Percentiles rank a stretch among this genome's conserved stretches.
Conservation (phyloP, 2,888 invertebrate species). For the Hedya salicella region DNA sequence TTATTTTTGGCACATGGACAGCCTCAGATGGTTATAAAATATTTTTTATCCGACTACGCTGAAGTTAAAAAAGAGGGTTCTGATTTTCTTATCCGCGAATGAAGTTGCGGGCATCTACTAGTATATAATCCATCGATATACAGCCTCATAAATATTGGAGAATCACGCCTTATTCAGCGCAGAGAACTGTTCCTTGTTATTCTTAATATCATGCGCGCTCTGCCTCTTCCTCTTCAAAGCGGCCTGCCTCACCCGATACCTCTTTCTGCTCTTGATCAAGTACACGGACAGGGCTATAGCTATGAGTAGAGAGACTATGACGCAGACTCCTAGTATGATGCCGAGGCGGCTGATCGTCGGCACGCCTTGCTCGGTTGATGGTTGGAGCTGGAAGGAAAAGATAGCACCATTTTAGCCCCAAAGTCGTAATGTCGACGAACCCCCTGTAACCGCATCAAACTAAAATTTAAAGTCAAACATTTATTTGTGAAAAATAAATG, state of each 20-base stretch:
- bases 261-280: slow-evolving; percentile 66
- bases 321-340: slow-evolving; percentile 65
- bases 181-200: slow-evolving; percentile 67
- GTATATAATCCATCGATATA: too few relatives aligned
- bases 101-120: too few relatives aligned
- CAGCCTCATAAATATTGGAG: background rate
- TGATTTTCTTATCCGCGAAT: too few relatives aligned
- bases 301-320: slow-evolving; percentile 64
- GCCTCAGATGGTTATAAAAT: too few relatives aligned
- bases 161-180: slow-evolving; percentile 67
- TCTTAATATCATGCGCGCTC: slow-evolving; percentile 62
- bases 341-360: slow-evolving; percentile 59
- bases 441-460: too few relatives aligned
- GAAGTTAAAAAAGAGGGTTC: too few relatives aligned
- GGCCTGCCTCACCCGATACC: slow-evolving; percentile 63
- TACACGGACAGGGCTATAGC: slow-evolving; percentile 70
- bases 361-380: slow-evolving; percentile 58
- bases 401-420: too few relatives aligned
- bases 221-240: slow-evolving; percentile 72
- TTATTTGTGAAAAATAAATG: too few relatives aligned
- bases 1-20: too few relatives aligned
- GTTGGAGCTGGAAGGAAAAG: slow-evolving; percentile 63
- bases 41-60: too few relatives aligned
- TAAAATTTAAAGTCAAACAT: too few relatives aligned
- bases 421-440: too few relatives aligned